Conservation (phyloP, 1,140 invertebrate species). For the Gonatopus flavifemur region DNA sequence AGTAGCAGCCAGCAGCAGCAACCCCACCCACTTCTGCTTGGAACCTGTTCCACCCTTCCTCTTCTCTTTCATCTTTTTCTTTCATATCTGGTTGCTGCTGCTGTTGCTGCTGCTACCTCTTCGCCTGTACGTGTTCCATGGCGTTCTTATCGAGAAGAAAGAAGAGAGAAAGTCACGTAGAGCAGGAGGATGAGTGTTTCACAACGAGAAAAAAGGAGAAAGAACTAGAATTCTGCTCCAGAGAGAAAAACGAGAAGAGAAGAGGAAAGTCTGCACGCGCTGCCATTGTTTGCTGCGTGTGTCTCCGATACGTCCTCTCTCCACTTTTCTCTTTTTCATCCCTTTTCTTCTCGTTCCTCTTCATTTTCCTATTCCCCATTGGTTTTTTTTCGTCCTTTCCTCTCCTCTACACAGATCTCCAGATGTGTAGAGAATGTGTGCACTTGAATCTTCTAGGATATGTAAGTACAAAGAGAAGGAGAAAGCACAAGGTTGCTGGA, state of each 20-base stretch:
- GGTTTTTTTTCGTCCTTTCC: conserved; percentile 4
- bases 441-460: neutral
- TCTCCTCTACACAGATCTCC: neutral
- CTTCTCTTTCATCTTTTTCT: conserved; percentile 11
- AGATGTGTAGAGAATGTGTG: conserved; percentile 12
- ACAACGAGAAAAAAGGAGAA: conserved; percentile 15
- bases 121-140: conserved; percentile 33
- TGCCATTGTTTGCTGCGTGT: conserved; percentile 57
- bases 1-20: too few relatives aligned
- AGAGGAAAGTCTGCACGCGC: conserved; percentile 45
- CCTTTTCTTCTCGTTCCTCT: conserved; percentile 15
- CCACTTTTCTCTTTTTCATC: conserved; percentile 10
- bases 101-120: conserved; percentile 25
- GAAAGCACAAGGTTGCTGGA: conserved; percentile 38
- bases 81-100: conserved; percentile 24
- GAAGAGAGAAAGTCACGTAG: conserved; percentile 12
- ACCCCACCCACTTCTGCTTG: conserved; percentile 42
- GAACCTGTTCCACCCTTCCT: conserved; percentile 49
- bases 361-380: conserved; percentile 1
- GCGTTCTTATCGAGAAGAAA: conserved; percentile 11
- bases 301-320: conserved; percentile 25
- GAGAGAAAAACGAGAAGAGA: conserved; percentile 18
- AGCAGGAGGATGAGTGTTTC: conserved; percentile 9
- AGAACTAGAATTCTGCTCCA: conserved; percentile 11
- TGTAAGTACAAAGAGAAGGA: neutral